These are phyloP conservation scores for Tachina grossa DNA, from an alignment of 2,888 invertebrate genomes.

Conservation along the genomic window DNA sequence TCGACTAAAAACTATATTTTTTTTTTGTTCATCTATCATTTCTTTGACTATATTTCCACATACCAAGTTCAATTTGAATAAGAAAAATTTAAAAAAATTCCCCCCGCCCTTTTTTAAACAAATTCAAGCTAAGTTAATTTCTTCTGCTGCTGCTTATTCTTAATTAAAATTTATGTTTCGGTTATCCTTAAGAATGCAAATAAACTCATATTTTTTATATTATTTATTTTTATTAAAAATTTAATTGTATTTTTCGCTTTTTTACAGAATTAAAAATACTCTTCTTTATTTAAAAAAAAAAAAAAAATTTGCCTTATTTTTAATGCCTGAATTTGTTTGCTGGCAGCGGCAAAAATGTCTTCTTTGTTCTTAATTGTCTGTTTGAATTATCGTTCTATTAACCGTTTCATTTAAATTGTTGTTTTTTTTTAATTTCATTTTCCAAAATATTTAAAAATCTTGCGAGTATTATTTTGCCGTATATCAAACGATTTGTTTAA, in stretches of 20 bases:
- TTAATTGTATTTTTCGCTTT: slow-evolving; percentile 47
- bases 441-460: neutral
- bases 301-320: neutral
- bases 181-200: slow-evolving; percentile 70
- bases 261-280: neutral
- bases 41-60: too few species aligned
- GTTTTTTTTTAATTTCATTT: neutral
- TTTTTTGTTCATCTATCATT: too few species aligned
- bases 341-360: slow-evolving; percentile 16
- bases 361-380: slow-evolving; percentile 30
- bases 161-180: slow-evolving; percentile 66
- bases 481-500: slow-evolving; percentile 10
- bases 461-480: slow-evolving; percentile 18
- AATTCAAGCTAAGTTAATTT: neutral
- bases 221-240: neutral
- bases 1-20: too few species aligned
- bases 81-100: too few species aligned
- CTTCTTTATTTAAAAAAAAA: slow-evolving; percentile 12
- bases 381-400: slow-evolving; percentile 53
- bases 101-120: neutral
- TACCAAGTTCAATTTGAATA: too few species aligned
- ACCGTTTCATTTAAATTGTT: slow-evolving; percentile 39
- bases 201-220: slow-evolving; percentile 59
- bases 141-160: slow-evolving; percentile 9
- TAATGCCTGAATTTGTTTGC: neutral